A percentile compares a stretch with the other conserved stretches of the same genome.
Conservation (phyloP, 2,113 vertebrate species). For the Chloropsis hardwickii region DNA sequence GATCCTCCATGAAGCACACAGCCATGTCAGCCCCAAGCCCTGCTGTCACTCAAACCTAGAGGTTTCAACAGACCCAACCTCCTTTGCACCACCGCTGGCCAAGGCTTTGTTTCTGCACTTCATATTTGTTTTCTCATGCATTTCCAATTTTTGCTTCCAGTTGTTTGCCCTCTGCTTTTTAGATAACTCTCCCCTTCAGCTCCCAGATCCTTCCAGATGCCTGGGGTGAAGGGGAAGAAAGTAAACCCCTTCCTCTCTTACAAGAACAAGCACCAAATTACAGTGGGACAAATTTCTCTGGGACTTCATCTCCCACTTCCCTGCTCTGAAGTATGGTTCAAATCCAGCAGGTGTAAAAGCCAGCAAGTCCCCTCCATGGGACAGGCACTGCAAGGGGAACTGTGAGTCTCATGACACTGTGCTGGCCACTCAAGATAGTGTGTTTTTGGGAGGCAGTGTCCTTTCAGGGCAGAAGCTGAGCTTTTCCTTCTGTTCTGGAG, state of each 20-base stretch:
- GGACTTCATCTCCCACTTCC: background rate
- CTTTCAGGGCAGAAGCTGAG: constrained; percentile 29
- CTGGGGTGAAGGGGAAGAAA: background rate
- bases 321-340: background rate
- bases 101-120: background rate
- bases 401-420: background rate
- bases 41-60: background rate
- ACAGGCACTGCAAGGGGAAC: background rate
- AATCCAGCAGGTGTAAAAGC: background rate
- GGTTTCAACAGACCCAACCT: background rate
- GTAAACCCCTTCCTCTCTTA: background rate
- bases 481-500: background rate
- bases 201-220: background rate
- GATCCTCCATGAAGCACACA: background rate
- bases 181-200: background rate
- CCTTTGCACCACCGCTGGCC: background rate
- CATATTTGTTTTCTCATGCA: background rate
- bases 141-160: background rate
- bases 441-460: background rate
- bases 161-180: background rate
- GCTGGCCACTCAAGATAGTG: background rate
- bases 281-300: background rate
- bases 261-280: background rate
- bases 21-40: background rate
- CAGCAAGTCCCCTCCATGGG: rapidly evolving